phyloP scores from a whole-genome alignment of 1,140 invertebrate species.

The Mercenaria mercenaria region DNA sequence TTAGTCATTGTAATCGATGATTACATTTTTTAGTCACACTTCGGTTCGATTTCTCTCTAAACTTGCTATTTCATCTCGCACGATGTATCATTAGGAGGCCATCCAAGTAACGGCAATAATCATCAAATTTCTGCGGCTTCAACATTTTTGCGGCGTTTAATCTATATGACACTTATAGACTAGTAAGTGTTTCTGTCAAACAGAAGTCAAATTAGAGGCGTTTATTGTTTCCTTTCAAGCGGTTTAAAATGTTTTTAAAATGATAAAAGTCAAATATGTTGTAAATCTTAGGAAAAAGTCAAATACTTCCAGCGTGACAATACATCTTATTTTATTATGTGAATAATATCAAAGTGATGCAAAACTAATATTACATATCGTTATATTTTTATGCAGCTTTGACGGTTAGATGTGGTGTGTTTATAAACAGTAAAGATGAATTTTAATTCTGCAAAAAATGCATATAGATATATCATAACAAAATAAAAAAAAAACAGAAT shows the following conservation, averaged over 20 bases:
- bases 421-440: not conserved
- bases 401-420: not conserved
- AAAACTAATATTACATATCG: not conserved
- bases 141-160: constrained; percentile 21
- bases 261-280: constrained; percentile 10
- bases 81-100: not conserved
- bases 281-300: not conserved
- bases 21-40: constrained; percentile 11
- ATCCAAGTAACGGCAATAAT: not conserved
- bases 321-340: constrained; percentile 1
- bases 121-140: constrained; percentile 2
- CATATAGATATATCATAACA: too few relatives aligned
- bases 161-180: not conserved
- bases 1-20: constrained; percentile 1
- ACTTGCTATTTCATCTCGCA: not conserved
- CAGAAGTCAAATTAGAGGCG: not conserved
- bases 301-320: not conserved
- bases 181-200: not conserved
- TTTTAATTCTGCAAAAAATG: not conserved
- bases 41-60: not conserved
- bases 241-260: constrained; percentile 44
- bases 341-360: not conserved
- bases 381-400: not conserved
- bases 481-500: too few relatives aligned
- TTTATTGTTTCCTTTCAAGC: constrained; percentile 20